phyloP scores from a whole-genome alignment of 2,113 vertebrate genomes.

The Psephotus haematonotus region DNA sequence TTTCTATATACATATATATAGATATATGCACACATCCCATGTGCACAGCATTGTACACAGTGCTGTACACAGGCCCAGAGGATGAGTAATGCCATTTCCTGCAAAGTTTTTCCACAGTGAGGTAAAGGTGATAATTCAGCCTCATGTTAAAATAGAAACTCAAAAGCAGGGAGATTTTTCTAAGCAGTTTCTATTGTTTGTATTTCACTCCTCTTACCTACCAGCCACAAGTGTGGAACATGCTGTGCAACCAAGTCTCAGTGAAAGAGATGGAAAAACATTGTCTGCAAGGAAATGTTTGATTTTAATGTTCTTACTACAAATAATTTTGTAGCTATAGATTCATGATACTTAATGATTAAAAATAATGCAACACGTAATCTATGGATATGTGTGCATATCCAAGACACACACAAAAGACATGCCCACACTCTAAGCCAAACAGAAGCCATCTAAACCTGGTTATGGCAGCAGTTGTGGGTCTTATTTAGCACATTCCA shows the following conservation, averaged over 20 bases:
- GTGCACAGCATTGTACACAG: too few relatives aligned
- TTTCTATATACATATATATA: not conserved
- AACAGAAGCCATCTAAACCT: not conserved
- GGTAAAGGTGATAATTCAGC: not conserved
- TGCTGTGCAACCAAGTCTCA: not conserved
- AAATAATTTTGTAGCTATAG: not conserved
- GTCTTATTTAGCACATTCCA: not conserved
- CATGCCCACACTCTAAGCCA: not conserved
- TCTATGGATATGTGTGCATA: not conserved
- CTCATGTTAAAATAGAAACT: not conserved
- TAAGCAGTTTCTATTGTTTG: not conserved
- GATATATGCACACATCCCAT: not conserved
- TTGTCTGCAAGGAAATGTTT: not conserved
- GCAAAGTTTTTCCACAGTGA: not conserved
- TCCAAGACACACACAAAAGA: not conserved
- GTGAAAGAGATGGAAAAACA: not conserved
- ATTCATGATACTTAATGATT: not conserved
- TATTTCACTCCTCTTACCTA: not conserved
- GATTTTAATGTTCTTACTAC: not conserved
- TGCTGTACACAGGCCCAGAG: not conserved
- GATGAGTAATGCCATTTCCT: not conserved
- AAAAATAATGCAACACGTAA: not conserved
- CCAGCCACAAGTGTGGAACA: not conserved
- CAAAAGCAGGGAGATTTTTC: not conserved
- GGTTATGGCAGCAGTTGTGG: not conserved